Conservation (phyloP, 1,140 invertebrate genomes). For the Holotrichia oblita region DNA sequence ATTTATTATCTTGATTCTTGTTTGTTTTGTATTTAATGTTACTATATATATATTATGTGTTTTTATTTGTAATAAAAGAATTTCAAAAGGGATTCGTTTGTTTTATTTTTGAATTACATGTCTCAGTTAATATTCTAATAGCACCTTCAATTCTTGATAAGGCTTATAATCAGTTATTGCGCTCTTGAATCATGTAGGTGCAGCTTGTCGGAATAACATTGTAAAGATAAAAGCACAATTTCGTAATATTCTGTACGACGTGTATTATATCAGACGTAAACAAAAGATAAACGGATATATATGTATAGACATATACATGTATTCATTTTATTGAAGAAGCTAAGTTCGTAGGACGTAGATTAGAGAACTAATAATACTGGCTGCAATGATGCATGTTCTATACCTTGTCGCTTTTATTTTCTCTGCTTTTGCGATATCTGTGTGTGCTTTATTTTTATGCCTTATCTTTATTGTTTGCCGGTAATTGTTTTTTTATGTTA, state of each 20-base stretch:
- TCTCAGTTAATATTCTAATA: constrained; percentile 41
- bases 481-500: too few species aligned
- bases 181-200: constrained; percentile 2
- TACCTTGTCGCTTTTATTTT: too few species aligned
- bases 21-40: constrained; percentile 38
- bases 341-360: too few species aligned
- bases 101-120: neutral
- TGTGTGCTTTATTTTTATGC: too few species aligned
- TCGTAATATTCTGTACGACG: neutral
- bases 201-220: neutral
- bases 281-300: constrained; percentile 4
- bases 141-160: constrained; percentile 44
- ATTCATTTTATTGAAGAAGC: too few species aligned
- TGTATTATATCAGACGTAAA: neutral
- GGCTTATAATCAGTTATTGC: constrained; percentile 4
- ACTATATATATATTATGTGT: constrained; percentile 35
- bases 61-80: constrained; percentile 39
- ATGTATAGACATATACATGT: too few species aligned
- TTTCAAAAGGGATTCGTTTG: constrained; percentile 14
- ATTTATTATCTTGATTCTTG: constrained; percentile 35
- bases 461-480: too few species aligned
- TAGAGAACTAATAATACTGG: too few species aligned
- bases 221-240: constrained; percentile 27
- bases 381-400: too few species aligned
- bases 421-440: too few species aligned